phyloP scores from a whole-genome alignment of 1,140 invertebrate species.

The Anastrepha obliqua region DNA sequence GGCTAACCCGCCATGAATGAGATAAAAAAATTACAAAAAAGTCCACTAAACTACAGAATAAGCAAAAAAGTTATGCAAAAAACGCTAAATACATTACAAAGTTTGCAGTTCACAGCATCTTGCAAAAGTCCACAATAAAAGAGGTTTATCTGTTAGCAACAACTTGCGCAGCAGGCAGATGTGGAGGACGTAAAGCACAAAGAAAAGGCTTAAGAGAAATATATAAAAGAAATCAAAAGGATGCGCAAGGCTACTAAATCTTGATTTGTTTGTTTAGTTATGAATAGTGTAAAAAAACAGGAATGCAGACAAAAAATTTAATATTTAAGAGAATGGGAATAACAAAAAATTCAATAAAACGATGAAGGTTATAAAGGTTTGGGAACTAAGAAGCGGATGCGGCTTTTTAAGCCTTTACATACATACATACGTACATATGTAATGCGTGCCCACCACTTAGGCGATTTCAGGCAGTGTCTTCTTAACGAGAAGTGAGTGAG shows the following conservation, averaged over 20 bases:
- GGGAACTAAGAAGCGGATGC: not conserved
- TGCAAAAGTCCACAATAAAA: constrained; percentile 7
- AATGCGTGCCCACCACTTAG: not conserved
- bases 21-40: not conserved
- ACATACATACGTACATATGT: not conserved
- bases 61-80: constrained; percentile 45
- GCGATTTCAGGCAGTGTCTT: not conserved
- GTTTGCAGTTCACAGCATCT: constrained; percentile 24
- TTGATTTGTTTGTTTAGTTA: constrained; percentile 39
- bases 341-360: constrained; percentile 46
- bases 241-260: constrained; percentile 28
- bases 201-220: not conserved
- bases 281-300: not conserved
- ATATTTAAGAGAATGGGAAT: constrained; percentile 1
- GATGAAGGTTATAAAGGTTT: constrained; percentile 42
- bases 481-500: not conserved
- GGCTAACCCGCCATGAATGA: not conserved
- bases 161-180: not conserved
- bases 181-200: not conserved
- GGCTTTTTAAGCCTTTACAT: not conserved
- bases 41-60: constrained; percentile 19
- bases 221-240: not conserved
- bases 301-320: not conserved
- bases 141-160: not conserved
- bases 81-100: constrained; percentile 48